Base-by-base conservation (phyloP, 2,797 vertebrate genomes). In the Myiotriccus ornatus region DNA sequence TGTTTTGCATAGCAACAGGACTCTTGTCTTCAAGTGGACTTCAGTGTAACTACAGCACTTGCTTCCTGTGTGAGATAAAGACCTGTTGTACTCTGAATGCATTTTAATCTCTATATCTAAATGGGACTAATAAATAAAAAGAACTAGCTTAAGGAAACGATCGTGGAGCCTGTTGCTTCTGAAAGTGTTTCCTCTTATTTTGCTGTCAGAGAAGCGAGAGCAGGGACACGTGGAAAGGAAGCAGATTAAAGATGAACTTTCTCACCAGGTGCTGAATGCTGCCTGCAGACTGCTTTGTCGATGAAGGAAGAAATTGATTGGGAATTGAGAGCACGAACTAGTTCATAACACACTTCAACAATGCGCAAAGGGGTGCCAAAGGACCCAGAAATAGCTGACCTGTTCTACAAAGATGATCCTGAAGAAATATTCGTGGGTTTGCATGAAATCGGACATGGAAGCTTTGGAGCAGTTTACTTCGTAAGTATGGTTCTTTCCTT, bases 381-480 rank as follows among this genome's bases (percentile, higher is more conserved):
- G 97, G 99, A 99, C 98, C 98, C 99, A 3, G 99, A 99, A 95
- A 95, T 98, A 95, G 98, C 98, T 47, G 98, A 99, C 95, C 98
- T 99, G 52, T 99, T 99, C 98, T 98, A 99, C 97, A 99, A 99
- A 97, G 99, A 99, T 97, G 99, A 99, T 97, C 99, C 99, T 17
- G 99, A 99, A 89, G 99, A 99, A n/a, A 98, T 99, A 87, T 99
- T 99, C 96, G 98, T 99, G 89, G 99, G 99, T 94, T 98, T 99
- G 91, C 99, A 99, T 34, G 99, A 99, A 97, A 99, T 99, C 56
- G 99, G 99, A 89, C 99, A 99, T 98, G 99, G 99, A 97, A 99
- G 99, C 96, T 99, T 99, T 80, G 99, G 99, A 96, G 99, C 99
- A 7, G 99, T 99, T 95, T 99, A 99, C 95, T 99, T 99, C 97